Evolutionary conservation across 2,888 invertebrate genomes (phyloP).

Genomic region (Rapana venosa): DNA sequence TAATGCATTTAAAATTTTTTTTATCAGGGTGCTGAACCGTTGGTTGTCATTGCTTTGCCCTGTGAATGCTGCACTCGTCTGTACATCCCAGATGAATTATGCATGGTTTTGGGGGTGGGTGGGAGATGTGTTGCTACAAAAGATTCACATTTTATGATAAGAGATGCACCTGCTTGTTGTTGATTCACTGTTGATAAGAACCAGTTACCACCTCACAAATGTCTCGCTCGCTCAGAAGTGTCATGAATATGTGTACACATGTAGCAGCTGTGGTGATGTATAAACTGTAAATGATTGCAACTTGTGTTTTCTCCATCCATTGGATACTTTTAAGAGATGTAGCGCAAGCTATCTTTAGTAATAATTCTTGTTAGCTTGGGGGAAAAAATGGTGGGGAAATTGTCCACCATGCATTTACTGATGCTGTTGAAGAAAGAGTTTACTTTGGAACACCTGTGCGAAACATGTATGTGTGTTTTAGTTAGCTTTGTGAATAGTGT

Average conservation of each 20-base stretch:
- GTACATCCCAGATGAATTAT: neutral
- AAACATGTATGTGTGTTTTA: no score
- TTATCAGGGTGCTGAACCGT: neutral
- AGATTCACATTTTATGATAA: neutral
- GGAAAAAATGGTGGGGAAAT: neutral
- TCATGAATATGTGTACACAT: neutral
- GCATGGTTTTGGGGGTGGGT: neutral
- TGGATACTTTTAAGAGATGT: neutral
- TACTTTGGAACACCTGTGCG: no score
- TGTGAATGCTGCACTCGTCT: neutral
- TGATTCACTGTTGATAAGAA: neutral
- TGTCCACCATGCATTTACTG: neutral
- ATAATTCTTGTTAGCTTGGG: no score
- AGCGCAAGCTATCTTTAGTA: no score
- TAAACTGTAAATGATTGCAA: neutral
- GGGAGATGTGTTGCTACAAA: neutral
- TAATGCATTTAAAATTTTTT: neutral
- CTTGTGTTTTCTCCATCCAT: neutral
- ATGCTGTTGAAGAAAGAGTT: no score
- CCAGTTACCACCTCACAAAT: neutral
- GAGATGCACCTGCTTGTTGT: neutral
- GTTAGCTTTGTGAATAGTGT: no score
- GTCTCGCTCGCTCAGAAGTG: neutral
- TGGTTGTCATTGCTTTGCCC: conserved; percentile 4
- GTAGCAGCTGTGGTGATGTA: neutral